Evolutionary conservation across 2,797 vertebrate species (phyloP), one percentile per base, ranked within the genome.

Genomic region (Clamator glandarius): DNA sequence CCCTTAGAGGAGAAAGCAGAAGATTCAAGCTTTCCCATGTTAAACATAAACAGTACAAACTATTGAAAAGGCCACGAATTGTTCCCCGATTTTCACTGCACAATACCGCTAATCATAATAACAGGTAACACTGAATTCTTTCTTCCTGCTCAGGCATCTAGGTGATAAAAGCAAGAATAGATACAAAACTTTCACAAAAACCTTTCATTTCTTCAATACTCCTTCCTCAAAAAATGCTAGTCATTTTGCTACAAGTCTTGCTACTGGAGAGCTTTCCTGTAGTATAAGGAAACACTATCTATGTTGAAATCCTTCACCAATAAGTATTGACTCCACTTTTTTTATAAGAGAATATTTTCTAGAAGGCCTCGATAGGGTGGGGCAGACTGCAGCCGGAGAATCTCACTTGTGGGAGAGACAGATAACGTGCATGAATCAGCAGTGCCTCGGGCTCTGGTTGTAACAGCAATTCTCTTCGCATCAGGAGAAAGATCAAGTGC

Each of bases 361-460:
- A 74, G 76, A 83, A 85, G 52, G 24, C 42, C 42, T 54, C 12
- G 26, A 41, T 10, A 58, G 41, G 73, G 57, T 28, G 66, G 84
- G 77, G 76, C 84, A 87, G 66, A 70, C 57, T 52, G 33, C 42
- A 92, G 63, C 66, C 55, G 78, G 36, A 89, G 73, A 82, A 62
- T 61, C 52, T 94, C 57, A 11, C 61, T 84, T 70, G 74, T 81
- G 80, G 28, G 1, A 88, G 51, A 88, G 64, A 50, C 42, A 68
- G 50, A 35, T 69, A 74, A 82, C 5, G 4, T 28, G 36, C 8
- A 61, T 61, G 61, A 86, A 81, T 67, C 69, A 86, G 66, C 74
- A 79, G 26, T 52, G 67, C 74, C 80, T 52, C 61, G 66, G 39
- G 81, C 77, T 89, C 77, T 74, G 81, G 44, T 46, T 93, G 15